Percentiles rank a stretch among this genome's conserved stretches.
Evolutionary conservation across 2,888 invertebrate genomes (phyloP).

Genomic region (Andrena camellia): DNA sequence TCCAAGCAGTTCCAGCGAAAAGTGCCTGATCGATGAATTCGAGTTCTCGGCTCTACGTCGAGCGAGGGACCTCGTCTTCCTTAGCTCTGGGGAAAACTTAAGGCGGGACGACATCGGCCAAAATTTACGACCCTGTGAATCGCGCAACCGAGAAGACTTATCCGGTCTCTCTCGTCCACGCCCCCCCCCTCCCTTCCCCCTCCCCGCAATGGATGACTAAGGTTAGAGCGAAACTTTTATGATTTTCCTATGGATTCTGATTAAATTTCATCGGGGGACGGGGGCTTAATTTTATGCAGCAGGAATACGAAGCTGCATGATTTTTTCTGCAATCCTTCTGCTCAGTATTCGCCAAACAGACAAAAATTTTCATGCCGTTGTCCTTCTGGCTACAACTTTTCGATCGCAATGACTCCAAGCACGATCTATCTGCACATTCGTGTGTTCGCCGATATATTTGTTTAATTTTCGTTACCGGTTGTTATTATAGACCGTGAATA

Average conservation of each 20-base stretch:
- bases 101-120: slow-evolving; percentile 56
- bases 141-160: slow-evolving; percentile 59
- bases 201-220: slow-evolving; percentile 9
- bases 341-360: too few species aligned
- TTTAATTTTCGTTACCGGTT: slow-evolving; percentile 16
- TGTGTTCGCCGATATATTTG: not conserved
- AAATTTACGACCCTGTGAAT: slow-evolving; percentile 70
- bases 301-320: not conserved
- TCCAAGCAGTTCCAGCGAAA: slow-evolving; percentile 67
- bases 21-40: slow-evolving; percentile 78
- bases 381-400: too few species aligned
- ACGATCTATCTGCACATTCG: not conserved
- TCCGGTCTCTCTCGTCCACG: slow-evolving; percentile 36
- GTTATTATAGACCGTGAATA: slow-evolving; percentile 18
- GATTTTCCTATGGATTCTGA: slow-evolving; percentile 55
- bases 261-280: slow-evolving; percentile 48
- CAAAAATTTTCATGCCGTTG: too few species aligned
- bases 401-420: too few species aligned
- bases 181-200: not conserved
- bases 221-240: slow-evolving; percentile 53
- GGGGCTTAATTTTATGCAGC: slow-evolving; percentile 38
- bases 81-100: slow-evolving; percentile 65
- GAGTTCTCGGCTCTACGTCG: slow-evolving; percentile 66
- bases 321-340: not conserved
- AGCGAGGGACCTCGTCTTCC: slow-evolving; percentile 38